Evolutionary conservation across 2,113 vertebrate genomes (phyloP).

Genomic region (Muntiacus reevesi): DNA sequence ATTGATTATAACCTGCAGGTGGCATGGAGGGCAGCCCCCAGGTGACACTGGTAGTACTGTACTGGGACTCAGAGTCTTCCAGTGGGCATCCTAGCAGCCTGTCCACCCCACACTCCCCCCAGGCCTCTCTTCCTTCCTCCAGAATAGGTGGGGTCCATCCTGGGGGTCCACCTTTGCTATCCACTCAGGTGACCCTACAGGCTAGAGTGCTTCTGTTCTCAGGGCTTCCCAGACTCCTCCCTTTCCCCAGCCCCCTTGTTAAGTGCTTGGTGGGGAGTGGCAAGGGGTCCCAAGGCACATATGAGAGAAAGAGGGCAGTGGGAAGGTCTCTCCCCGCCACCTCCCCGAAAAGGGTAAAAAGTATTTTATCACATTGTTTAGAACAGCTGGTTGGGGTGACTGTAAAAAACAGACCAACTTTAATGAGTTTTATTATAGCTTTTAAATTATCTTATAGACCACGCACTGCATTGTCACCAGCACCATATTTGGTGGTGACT

Average conservation of each 20-base stretch:
- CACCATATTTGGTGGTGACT: neutral
- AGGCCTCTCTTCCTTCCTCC: neutral
- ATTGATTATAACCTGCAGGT: constrained; percentile 79
- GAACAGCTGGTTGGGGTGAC: neutral
- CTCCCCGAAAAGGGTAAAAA: neutral
- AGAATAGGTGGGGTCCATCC: neutral
- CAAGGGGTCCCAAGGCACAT: neutral
- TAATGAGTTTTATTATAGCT: neutral
- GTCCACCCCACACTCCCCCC: neutral
- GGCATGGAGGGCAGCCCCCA: constrained; percentile 23
- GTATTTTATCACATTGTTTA: neutral
- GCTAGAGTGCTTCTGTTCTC: neutral
- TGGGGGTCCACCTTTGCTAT: neutral
- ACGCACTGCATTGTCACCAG: too few species aligned
- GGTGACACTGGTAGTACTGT: neutral
- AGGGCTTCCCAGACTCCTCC: neutral
- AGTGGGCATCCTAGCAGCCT: neutral
- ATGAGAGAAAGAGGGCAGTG: neutral
- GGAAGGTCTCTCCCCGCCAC: neutral
- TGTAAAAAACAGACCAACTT: neutral
- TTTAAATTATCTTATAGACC: neutral
- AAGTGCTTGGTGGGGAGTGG: neutral
- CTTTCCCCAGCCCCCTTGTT: neutral
- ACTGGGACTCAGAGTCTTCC: neutral
- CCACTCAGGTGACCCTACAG: neutral